These are phyloP conservation scores for Ganaspis brasiliensis DNA, from an alignment of 2,888 invertebrate species.

Conservation along the genomic window DNA sequence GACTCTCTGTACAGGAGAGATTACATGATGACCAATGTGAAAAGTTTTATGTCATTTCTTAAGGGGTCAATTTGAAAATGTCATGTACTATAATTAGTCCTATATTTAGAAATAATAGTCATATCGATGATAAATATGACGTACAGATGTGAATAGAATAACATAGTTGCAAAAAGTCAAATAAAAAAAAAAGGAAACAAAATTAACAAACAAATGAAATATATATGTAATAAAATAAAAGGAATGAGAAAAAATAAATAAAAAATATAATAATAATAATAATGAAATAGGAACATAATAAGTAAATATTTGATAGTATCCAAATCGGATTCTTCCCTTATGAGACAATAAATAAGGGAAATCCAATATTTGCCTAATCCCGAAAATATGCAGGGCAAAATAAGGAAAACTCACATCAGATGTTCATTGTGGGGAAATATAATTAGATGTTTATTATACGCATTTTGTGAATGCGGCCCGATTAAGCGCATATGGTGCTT, in stretches of 20 bases:
- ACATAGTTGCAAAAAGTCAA: not conserved
- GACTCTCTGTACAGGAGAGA: not conserved
- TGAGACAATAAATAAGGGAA: constrained; percentile 28
- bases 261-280: not conserved
- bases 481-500: constrained; percentile 36
- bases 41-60: not conserved
- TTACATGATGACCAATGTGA: constrained; percentile 22
- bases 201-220: no score
- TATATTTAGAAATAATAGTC: constrained; percentile 13
- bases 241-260: not conserved
- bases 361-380: constrained; percentile 32
- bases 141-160: not conserved
- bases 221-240: no score
- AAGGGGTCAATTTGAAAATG: constrained; percentile 11
- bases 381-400: constrained; percentile 17
- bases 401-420: constrained; percentile 38
- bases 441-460: constrained; percentile 42
- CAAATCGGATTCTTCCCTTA: not conserved
- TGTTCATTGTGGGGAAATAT: constrained; percentile 38
- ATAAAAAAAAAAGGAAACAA: no score
- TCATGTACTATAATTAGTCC: constrained; percentile 1
- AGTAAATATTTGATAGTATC: no score
- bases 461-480: constrained; percentile 31
- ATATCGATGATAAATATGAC: constrained; percentile 4
- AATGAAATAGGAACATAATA: no score